phyloP scores from a whole-genome alignment of 2,113 vertebrate species.

The Callorhinus ursinus region DNA sequence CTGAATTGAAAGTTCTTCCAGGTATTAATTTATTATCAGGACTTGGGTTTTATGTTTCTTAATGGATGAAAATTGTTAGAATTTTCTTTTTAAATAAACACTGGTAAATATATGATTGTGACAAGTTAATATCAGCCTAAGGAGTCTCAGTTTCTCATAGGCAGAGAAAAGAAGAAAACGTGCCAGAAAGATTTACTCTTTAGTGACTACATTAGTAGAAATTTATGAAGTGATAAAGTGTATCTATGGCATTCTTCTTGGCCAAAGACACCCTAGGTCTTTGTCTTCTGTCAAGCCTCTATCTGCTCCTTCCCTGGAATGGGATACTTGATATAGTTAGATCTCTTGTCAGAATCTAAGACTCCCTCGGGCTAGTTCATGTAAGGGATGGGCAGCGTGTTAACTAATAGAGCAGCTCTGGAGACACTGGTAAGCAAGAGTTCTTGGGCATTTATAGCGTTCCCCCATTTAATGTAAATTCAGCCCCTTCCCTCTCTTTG shows the following conservation, averaged over 20 bases:
- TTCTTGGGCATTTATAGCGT: not conserved
- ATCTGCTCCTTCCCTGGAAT: not conserved
- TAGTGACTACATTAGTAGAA: not conserved
- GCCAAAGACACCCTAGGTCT: not conserved
- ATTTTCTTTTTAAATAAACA: not conserved
- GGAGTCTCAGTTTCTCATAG: not conserved
- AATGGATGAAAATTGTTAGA: not conserved
- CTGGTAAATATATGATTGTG: not conserved
- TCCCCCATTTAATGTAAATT: not conserved
- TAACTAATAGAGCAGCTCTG: not conserved
- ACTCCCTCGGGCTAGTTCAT: not conserved
- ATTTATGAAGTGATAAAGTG: not conserved
- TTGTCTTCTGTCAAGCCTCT: not conserved
- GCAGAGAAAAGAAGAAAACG: not conserved
- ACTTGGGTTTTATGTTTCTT: not conserved
- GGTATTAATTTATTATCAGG: conserved; percentile 84
- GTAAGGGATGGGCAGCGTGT: not conserved
- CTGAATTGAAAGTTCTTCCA: conserved; percentile 90
- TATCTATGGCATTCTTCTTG: not conserved
- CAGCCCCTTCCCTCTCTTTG: not conserved
- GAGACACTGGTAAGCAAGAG: not conserved
- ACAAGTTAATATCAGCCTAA: not conserved
- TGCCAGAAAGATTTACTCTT: not conserved
- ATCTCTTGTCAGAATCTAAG: not conserved
- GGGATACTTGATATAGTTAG: not conserved